Percentiles rank a stretch among this genome's conserved stretches.
Evolutionary conservation across 2,113 vertebrate genomes (phyloP).

Genomic region (Boulengeromyrus knoepffleri): DNA sequence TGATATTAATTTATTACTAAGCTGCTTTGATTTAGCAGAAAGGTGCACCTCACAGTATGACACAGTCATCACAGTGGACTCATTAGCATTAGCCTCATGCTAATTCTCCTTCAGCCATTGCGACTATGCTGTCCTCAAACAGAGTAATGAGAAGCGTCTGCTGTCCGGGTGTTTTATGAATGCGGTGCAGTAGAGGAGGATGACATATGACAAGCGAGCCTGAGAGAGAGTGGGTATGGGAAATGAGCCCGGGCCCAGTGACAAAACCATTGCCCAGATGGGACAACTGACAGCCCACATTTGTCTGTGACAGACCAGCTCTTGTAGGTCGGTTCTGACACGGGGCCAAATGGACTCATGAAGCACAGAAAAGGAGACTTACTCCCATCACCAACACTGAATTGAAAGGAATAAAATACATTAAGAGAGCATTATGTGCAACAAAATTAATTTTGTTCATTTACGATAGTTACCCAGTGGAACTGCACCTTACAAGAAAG

Average conservation of each 20-base stretch:
- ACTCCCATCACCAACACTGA: not conserved
- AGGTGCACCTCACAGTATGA: not conserved
- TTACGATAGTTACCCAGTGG: not conserved
- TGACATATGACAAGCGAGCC: not conserved
- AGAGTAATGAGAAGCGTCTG: not conserved
- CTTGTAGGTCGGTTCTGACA: not conserved
- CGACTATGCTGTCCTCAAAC: constrained; percentile 15
- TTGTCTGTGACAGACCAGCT: constrained; percentile 27
- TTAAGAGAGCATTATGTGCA: not conserved
- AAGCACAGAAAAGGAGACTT: not conserved
- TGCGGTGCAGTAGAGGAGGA: not conserved
- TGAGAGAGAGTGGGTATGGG: constrained; percentile 7
- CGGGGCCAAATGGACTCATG: not conserved
- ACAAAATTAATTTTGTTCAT: not conserved
- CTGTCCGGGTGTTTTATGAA: not conserved
- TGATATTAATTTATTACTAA: constrained; percentile 21
- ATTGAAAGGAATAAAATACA: not conserved
- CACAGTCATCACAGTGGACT: not conserved
- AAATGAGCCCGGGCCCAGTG: not conserved
- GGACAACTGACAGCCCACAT: constrained; percentile 30
- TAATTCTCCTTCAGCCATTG: constrained; percentile 20
- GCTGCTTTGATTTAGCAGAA: not conserved
- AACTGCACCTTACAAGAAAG: not conserved
- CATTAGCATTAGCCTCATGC: constrained; percentile 29
- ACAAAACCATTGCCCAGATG: constrained; percentile 23